Evolutionary conservation across 2,113 vertebrate genomes (phyloP).

Genomic region (Panurus biarmicus): DNA sequence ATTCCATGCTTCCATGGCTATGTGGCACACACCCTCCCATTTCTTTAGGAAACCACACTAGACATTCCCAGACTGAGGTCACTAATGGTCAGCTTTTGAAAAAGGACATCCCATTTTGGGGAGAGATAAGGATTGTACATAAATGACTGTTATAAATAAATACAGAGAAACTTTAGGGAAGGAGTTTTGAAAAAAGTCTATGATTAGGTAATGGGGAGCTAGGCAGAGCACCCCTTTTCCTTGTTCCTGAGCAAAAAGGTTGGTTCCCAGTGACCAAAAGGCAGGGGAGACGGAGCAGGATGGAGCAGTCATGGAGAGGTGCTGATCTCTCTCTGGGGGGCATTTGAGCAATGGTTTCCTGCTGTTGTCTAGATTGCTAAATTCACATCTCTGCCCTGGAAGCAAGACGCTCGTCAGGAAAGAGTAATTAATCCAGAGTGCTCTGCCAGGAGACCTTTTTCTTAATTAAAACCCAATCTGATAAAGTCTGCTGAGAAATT

Average conservation of each 20-base stretch:
- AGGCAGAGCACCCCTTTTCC: background rate
- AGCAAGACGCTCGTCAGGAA: background rate
- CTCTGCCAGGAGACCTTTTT: background rate
- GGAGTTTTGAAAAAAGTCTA: background rate
- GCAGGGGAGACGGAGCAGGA: background rate
- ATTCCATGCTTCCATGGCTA: background rate
- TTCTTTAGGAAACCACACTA: background rate
- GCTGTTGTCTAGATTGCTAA: background rate
- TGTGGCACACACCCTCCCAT: background rate
- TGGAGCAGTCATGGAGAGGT: background rate
- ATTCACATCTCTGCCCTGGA: background rate
- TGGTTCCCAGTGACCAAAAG: background rate
- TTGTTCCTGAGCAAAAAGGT: background rate
- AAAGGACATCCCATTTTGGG: background rate
- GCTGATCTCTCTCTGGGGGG: background rate
- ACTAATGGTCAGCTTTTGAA: background rate
- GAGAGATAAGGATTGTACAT: too few relatives aligned
- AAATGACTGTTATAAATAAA: background rate
- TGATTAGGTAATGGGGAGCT: background rate
- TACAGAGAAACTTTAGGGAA: background rate
- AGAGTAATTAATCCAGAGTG: constrained; percentile 27
- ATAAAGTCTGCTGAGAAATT: background rate
- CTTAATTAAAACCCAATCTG: constrained; percentile 16
- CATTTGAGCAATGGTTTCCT: background rate
- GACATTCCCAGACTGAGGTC: background rate